Evolutionary conservation across 2,113 vertebrate species (phyloP).

Genomic region (Enhydra lutris): DNA sequence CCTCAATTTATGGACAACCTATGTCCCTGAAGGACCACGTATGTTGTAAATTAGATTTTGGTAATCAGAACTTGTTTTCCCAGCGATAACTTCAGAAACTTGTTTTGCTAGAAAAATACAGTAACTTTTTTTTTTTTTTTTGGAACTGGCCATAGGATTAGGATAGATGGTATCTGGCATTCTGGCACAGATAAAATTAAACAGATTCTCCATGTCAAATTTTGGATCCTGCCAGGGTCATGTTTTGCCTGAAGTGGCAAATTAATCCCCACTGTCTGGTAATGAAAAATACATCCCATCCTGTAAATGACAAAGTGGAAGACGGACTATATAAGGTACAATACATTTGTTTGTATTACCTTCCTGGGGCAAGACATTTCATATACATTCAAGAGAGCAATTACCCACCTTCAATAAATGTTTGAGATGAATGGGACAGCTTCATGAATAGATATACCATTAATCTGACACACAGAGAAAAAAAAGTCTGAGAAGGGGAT

Average conservation of each 20-base stretch:
- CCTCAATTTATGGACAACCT: neutral
- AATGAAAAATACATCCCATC: neutral
- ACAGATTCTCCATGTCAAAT: neutral
- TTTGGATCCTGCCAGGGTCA: neutral
- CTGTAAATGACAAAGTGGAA: neutral
- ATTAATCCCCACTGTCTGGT: neutral
- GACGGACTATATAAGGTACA: neutral
- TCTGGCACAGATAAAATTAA: neutral
- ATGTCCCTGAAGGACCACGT: neutral
- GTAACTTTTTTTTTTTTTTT: neutral
- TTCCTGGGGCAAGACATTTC: neutral
- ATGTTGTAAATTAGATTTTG: neutral
- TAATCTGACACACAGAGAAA: neutral
- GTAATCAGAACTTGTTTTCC: neutral
- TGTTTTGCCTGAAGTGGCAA: slow-evolving; percentile 12
- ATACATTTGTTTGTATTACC: neutral
- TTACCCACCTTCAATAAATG: neutral
- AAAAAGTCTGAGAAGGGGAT: neutral
- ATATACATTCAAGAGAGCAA: neutral
- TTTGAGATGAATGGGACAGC: neutral
- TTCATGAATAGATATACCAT: neutral
- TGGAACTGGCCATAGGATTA: neutral
- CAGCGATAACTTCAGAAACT: neutral
- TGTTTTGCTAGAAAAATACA: neutral
- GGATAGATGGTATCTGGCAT: neutral